These are phyloP conservation scores for Ochlodes sylvanus DNA, from an alignment of 2,888 invertebrate species.

Conservation along the genomic window DNA sequence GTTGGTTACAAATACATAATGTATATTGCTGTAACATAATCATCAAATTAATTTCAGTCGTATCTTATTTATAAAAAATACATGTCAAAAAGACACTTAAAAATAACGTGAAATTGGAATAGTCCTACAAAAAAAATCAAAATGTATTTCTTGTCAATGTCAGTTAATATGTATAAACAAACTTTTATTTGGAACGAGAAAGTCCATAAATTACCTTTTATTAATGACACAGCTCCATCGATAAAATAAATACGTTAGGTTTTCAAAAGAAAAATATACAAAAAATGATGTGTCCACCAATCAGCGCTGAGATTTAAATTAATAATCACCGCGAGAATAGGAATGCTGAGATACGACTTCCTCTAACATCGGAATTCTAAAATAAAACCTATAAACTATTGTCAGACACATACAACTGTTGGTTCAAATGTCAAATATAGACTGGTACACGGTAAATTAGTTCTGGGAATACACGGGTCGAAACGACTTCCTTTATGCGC, in stretches of 20 bases:
- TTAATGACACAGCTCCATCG: constrained; percentile 16
- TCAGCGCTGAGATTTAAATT: constrained; percentile 43
- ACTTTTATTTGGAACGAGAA: background rate
- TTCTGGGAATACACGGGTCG: constrained; percentile 65
- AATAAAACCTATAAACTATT: constrained; percentile 70
- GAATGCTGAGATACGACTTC: constrained; percentile 70
- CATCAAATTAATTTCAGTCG: too few species aligned
- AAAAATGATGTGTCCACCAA: constrained; percentile 22
- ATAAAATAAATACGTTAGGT: constrained; percentile 23
- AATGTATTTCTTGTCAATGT: background rate
- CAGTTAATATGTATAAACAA: background rate
- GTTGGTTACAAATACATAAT: too few species aligned
- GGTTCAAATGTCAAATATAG: constrained; percentile 62
- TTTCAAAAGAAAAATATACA: constrained; percentile 15
- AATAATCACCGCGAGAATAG: constrained; percentile 49
- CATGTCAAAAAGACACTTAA: too few species aligned
- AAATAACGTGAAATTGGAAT: too few species aligned
- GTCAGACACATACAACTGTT: constrained; percentile 57
- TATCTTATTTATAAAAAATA: too few species aligned
- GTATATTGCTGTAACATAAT: too few species aligned
- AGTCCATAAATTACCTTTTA: constrained; percentile 15
- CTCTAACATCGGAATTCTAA: constrained; percentile 55
- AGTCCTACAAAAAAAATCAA: background rate
- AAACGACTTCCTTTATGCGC: constrained; percentile 71
- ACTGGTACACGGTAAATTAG: constrained; percentile 74